These are phyloP conservation scores for Emmelina monodactyla DNA, from an alignment of 2,888 invertebrate genomes.

Conservation along the genomic window DNA sequence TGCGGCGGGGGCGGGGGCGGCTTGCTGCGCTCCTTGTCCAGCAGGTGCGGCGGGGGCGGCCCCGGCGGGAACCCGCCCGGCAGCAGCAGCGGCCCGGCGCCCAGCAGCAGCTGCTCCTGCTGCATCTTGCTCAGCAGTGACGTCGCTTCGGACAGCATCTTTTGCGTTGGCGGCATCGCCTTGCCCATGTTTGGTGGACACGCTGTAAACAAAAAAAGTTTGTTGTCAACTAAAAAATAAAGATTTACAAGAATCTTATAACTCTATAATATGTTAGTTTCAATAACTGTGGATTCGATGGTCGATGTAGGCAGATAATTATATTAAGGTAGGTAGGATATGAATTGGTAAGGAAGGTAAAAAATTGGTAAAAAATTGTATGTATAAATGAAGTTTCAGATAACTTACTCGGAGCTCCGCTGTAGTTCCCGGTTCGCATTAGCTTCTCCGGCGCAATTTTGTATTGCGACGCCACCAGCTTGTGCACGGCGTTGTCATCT, in stretches of 20 bases:
- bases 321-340: no score
- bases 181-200: conserved; percentile 73
- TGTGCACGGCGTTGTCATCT: conserved; percentile 94
- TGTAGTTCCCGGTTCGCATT: conserved; percentile 95
- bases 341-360: neutral
- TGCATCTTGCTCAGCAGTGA: conserved; percentile 74
- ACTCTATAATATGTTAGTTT: neutral
- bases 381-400: neutral
- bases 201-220: conserved; percentile 43
- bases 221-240: neutral
- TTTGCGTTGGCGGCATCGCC: conserved; percentile 80
- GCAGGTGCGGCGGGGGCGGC: conserved; percentile 77
- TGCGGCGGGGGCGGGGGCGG: conserved; percentile 67
- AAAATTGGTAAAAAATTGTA: neutral
- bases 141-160: conserved; percentile 78
- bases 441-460: conserved; percentile 97
- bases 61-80: conserved; percentile 80
- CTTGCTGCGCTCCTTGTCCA: conserved; percentile 67
- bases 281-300: no score
- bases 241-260: neutral
- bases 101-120: conserved; percentile 69
- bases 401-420: conserved; percentile 79
- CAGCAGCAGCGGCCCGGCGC: conserved; percentile 46
- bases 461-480: conserved; percentile 95
- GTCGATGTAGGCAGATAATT: no score